A percentile compares a stretch with the other conserved stretches of the same genome.
Evolutionary conservation across 2,888 invertebrate genomes (phyloP).

Genomic region (Gymnosoma rotundatum): DNA sequence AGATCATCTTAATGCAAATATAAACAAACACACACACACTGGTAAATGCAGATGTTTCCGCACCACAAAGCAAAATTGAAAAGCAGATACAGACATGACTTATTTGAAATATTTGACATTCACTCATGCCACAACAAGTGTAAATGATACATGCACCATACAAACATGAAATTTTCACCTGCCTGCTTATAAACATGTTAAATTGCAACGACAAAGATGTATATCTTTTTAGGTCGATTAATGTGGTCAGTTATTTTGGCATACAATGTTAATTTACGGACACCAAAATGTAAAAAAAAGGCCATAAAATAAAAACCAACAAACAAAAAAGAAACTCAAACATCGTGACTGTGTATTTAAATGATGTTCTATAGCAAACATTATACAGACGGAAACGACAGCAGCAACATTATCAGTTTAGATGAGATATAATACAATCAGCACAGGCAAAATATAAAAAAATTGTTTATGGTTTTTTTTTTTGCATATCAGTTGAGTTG

Average conservation of each 20-base stretch:
- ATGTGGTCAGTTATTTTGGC: conserved; percentile 66
- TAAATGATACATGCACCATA: conserved; percentile 69
- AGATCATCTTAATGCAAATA: conserved; percentile 25
- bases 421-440: conserved; percentile 64
- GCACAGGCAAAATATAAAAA: conserved; percentile 22
- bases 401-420: conserved; percentile 55
- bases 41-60: conserved; percentile 49
- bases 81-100: conserved; percentile 7
- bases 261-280: conserved; percentile 62
- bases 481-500: conserved; percentile 66
- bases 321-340: conserved; percentile 20
- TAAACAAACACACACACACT: background rate
- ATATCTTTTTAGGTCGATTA: conserved; percentile 71
- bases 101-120: conserved; percentile 64
- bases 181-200: conserved; percentile 64
- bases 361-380: conserved; percentile 22
- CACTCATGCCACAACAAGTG: conserved; percentile 65
- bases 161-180: conserved; percentile 69
- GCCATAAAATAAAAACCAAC: conserved; percentile 48
- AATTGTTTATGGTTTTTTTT: conserved; percentile 50
- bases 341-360: conserved; percentile 65
- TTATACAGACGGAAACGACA: background rate
- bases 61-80: background rate
- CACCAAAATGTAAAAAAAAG: conserved; percentile 58
- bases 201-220: conserved; percentile 60